phyloP scores from a whole-genome alignment of 2,797 vertebrate species.

The Myoxocephalus aenaeus region DNA sequence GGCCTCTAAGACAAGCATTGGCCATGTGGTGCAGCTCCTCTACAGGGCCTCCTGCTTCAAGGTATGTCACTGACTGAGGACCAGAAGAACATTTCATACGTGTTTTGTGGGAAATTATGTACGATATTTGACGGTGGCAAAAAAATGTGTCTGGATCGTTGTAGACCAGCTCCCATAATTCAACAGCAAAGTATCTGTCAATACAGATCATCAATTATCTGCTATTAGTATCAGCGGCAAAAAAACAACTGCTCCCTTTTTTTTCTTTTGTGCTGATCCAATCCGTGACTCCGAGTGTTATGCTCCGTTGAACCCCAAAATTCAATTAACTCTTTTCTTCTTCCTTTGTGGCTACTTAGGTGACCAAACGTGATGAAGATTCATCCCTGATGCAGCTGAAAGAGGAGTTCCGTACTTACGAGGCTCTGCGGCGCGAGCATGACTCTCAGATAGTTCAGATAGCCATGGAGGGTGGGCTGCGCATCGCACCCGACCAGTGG shows the following conservation, averaged over 20 bases:
- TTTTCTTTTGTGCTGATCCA: not conserved
- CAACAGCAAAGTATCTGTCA: not conserved
- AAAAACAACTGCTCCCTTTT: not conserved
- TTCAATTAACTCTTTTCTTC: not conserved
- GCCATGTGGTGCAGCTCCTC: constrained; percentile 98
- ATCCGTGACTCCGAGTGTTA: not conserved
- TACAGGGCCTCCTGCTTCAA: constrained; percentile 99
- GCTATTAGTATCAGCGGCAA: not conserved
- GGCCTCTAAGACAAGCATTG: constrained; percentile 99
- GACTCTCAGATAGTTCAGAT: constrained; percentile 99
- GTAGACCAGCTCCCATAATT: too few species aligned
- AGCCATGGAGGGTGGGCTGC: constrained; percentile 97
- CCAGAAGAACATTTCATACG: not conserved
- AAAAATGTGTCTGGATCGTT: too few species aligned
- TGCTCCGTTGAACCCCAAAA: not conserved
- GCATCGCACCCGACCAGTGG: constrained; percentile 99
- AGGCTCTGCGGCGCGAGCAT: constrained; percentile 95
- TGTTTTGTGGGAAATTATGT: not conserved
- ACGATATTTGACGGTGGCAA: not conserved
- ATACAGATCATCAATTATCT: not conserved
- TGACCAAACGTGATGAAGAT: constrained; percentile 98
- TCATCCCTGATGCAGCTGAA: constrained; percentile 99
- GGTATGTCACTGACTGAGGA: constrained; percentile 77
- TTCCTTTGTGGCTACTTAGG: constrained; percentile 77
- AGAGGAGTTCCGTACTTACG: constrained; percentile 97